Conservation (phyloP, 2,113 vertebrate genomes). For the Psettodes erumei region DNA sequence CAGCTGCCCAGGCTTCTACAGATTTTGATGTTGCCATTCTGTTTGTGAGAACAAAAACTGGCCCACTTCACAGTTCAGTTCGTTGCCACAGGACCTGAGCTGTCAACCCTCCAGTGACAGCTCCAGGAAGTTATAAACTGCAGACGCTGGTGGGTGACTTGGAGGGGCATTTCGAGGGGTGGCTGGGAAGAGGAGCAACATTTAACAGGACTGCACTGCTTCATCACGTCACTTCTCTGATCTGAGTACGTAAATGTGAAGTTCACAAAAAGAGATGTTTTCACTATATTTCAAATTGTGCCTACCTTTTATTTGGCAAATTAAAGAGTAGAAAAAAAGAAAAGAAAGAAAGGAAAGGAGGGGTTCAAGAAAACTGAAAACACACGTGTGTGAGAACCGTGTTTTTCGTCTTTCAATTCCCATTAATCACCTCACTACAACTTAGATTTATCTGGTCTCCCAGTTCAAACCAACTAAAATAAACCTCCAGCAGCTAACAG, state of each 20-base stretch:
- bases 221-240: background rate
- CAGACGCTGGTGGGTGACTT: background rate
- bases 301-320: no score
- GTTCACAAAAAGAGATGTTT: background rate
- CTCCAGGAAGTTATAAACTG: background rate
- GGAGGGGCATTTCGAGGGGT: background rate
- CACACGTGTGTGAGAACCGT: no score
- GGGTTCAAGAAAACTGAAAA: no score
- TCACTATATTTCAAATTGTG: background rate
- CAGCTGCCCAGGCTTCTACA: background rate
- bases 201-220: background rate
- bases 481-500: no score
- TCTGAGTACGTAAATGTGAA: conserved; percentile 2
- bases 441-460: no score
- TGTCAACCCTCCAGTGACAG: conserved; percentile 4
- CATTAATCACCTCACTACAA: no score
- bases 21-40: background rate
- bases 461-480: no score
- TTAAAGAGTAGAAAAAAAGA: no score
- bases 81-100: background rate
- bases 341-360: no score
- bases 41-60: background rate
- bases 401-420: no score
- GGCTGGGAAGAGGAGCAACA: background rate
- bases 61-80: background rate